Conservation (phyloP, 2,113 vertebrate species). For the Crotalus horridus region DNA sequence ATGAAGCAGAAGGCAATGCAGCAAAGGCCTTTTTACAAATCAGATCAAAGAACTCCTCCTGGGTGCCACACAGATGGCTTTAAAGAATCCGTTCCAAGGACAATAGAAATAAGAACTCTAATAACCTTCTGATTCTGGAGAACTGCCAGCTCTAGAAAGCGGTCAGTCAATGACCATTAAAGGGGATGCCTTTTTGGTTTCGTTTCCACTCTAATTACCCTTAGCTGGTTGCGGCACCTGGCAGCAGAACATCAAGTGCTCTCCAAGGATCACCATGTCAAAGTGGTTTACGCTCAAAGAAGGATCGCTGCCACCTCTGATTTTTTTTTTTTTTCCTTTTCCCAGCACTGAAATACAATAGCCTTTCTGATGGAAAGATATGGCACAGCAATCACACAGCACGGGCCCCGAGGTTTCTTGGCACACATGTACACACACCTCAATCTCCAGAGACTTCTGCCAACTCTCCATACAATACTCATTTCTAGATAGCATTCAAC, state of each 20-base stretch:
- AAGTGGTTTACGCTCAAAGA: conserved; percentile 27
- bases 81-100: conserved; percentile 58
- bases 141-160: conserved; percentile 54
- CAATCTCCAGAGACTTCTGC: background rate
- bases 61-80: conserved; percentile 37
- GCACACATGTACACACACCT: background rate
- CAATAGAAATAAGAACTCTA: conserved; percentile 60
- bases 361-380: background rate
- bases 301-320: conserved; percentile 13
- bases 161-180: conserved; percentile 48
- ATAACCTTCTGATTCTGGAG: conserved; percentile 57
- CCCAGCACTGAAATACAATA: conserved; percentile 33
- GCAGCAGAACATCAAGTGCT: conserved; percentile 49
- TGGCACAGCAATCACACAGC: background rate
- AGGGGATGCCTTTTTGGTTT: conserved; percentile 59
- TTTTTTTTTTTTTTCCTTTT: conserved; percentile 29
- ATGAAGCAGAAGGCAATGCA: conserved; percentile 25
- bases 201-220: conserved; percentile 64
- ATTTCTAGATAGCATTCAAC: background rate
- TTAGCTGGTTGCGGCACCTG: conserved; percentile 64
- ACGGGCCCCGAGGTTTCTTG: background rate
- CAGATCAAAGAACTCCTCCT: conserved; percentile 49
- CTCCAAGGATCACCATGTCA: conserved; percentile 49
- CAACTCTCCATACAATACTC: background rate
- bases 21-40: conserved; percentile 9